Evolutionary conservation across 2,797 vertebrate genomes (phyloP), one percentile per base, ranked within the genome.

Genomic region (Spinus pinus): DNA sequence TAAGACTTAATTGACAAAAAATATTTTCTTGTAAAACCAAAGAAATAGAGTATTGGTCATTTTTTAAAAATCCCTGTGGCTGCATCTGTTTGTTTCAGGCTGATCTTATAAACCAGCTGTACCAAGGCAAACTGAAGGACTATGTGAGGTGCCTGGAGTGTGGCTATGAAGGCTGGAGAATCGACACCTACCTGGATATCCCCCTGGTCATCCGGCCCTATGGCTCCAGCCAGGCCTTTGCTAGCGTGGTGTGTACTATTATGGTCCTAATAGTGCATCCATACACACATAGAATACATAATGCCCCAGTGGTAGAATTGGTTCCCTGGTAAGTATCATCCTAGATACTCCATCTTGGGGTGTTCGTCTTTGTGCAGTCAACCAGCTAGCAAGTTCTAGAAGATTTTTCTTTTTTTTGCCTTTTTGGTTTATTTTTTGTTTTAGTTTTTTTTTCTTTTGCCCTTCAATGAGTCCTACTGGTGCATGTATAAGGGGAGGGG

Each of bases 41-140:
- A 62, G 25, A 51, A 46, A 46, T 37, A 28, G 17, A 8, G 16
- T 62, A 4, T 49, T 7, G 49, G 39, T 42, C 0, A 4, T 22
- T 51, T 39, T 66, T 42, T 4, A 0, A 28, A 82, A 74, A 49
- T 24, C 4, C 49, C 18, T 54, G 8, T 71, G 65, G 81, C 70
- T 75, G 77, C 56, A 73, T 89, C 11, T 81, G 53, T 95, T 61
- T 90, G 70, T 98, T 98, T 92, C 97, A 99, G 99, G 99, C 99
- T 75, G 99, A 99, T 98, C 98, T 99, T 94, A 99, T 99, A 98
- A 99, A 99, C 97, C 99, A 99, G 94, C 98, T 99, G 49, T 99
- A 99, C 97, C 99, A 99, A 98, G 99, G 99, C 93, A 99, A 99
- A 94, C 98, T 99, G 97, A 99, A 99, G 98, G 99, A 99, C 98